Evolutionary conservation across 2,888 invertebrate species (phyloP).

Genomic region (Hypena proboscidalis): DNA sequence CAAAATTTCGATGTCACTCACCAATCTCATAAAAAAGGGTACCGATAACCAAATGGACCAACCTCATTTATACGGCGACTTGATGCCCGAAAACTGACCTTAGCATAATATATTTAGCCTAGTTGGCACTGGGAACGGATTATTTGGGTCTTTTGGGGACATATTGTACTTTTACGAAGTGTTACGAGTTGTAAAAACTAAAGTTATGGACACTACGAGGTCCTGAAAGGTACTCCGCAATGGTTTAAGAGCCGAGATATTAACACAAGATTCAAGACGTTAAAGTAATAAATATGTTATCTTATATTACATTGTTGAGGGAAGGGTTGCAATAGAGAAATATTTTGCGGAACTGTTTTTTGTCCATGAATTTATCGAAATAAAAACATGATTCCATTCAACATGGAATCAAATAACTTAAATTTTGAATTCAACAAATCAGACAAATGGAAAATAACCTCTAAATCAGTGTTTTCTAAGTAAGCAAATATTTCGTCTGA

Average conservation of each 20-base stretch:
- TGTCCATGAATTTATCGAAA: too few relatives aligned
- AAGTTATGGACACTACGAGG: constrained; percentile 14
- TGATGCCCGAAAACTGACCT: constrained; percentile 5
- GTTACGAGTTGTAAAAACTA: constrained; percentile 21
- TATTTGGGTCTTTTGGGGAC: constrained; percentile 17
- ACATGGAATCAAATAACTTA: too few relatives aligned
- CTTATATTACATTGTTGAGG: not conserved
- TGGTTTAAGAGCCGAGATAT: constrained; percentile 9
- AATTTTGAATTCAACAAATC: too few relatives aligned
- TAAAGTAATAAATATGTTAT: not conserved
- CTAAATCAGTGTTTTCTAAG: too few relatives aligned
- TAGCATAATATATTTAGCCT: constrained; percentile 26
- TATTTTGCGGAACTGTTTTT: too few relatives aligned
- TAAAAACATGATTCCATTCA: too few relatives aligned
- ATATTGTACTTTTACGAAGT: constrained; percentile 30
- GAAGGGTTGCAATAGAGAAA: too few relatives aligned
- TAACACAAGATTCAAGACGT: not conserved
- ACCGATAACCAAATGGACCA: constrained; percentile 10
- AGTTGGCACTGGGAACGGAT: constrained; percentile 21
- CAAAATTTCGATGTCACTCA: too few relatives aligned
- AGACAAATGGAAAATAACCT: too few relatives aligned
- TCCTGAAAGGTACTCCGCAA: constrained; percentile 6
- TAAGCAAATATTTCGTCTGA: too few relatives aligned
- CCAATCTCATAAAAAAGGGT: too few relatives aligned
- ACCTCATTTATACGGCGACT: constrained; percentile 11